Evolutionary conservation across 2,888 invertebrate species (phyloP).

Genomic region (Oconnorella tubifera): DNA sequence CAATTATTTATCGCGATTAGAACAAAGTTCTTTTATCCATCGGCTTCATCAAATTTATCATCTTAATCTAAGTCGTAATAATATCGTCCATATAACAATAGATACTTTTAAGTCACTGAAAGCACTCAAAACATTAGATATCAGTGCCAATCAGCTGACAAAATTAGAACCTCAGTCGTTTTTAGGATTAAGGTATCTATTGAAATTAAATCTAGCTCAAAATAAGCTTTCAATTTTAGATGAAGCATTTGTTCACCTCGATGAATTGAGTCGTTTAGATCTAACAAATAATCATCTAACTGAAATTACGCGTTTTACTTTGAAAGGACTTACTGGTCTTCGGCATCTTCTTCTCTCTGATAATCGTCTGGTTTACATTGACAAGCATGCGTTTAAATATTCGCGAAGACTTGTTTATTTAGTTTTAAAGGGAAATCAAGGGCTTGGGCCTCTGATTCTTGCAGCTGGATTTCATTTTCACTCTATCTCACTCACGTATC

Average conservation of each 20-base stretch:
- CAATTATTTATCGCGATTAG: too few relatives aligned
- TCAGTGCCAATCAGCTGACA: background rate
- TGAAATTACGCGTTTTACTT: slow-evolving; percentile 28
- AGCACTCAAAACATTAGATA: background rate
- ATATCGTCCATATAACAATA: background rate
- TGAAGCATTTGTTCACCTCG: slow-evolving; percentile 20
- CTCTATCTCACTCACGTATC: slow-evolving; percentile 28
- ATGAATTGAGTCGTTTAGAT: slow-evolving; percentile 22
- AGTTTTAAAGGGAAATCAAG: slow-evolving; percentile 31
- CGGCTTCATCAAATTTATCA: too few relatives aligned
- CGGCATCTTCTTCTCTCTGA: slow-evolving; percentile 26
- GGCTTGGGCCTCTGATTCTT: background rate
- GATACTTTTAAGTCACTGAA: background rate
- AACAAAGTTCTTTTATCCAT: too few relatives aligned
- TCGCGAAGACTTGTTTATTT: slow-evolving; percentile 39
- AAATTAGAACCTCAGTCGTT: background rate
- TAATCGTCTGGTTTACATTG: slow-evolving; percentile 27
- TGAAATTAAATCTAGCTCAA: background rate
- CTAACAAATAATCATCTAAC: slow-evolving; percentile 26
- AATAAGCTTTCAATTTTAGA: slow-evolving; percentile 6
- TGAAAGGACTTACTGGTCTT: slow-evolving; percentile 28
- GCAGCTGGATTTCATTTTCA: slow-evolving; percentile 24
- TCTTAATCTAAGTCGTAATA: too few relatives aligned
- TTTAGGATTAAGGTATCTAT: background rate
- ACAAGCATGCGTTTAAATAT: slow-evolving; percentile 56